phyloP scores from a whole-genome alignment of 2,888 invertebrate genomes.

The Chelonus formosanus region DNA sequence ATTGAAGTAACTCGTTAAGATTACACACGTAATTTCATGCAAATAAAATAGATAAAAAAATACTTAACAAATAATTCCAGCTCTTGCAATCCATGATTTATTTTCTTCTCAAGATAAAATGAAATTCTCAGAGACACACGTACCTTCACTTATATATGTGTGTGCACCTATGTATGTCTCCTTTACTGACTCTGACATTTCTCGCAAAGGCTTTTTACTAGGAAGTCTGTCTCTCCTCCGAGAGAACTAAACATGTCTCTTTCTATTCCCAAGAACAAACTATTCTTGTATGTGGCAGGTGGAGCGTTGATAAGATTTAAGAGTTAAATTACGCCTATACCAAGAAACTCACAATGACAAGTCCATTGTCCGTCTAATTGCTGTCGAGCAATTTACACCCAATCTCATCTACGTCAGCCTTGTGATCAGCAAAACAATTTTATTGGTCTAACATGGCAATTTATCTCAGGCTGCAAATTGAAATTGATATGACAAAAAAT shows the following conservation, averaged over 20 bases:
- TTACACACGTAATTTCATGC: slow-evolving; percentile 19
- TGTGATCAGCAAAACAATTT: background rate
- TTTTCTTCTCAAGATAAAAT: slow-evolving; percentile 21
- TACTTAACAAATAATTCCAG: slow-evolving; percentile 10
- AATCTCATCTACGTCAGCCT: slow-evolving; percentile 8
- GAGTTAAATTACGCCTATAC: slow-evolving; percentile 20
- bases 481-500: slow-evolving; percentile 3
- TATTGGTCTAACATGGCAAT: background rate
- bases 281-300: slow-evolving; percentile 6
- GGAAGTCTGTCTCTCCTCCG: slow-evolving; percentile 3
- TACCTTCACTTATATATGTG: background rate
- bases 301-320: slow-evolving; percentile 23
- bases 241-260: background rate
- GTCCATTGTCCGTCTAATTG: slow-evolving; percentile 39
- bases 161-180: background rate
- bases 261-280: slow-evolving; percentile 8
- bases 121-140: slow-evolving; percentile 13
- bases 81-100: slow-evolving; percentile 2
- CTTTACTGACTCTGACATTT: slow-evolving; percentile 11
- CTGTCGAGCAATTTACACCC: slow-evolving; percentile 39
- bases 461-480: background rate
- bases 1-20: slow-evolving; percentile 21
- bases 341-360: slow-evolving; percentile 18
- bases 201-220: slow-evolving; percentile 12
- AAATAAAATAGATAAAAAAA: slow-evolving; percentile 18